Conservation (phyloP, 2,113 vertebrate genomes). For the Ranitomeya imitator region DNA sequence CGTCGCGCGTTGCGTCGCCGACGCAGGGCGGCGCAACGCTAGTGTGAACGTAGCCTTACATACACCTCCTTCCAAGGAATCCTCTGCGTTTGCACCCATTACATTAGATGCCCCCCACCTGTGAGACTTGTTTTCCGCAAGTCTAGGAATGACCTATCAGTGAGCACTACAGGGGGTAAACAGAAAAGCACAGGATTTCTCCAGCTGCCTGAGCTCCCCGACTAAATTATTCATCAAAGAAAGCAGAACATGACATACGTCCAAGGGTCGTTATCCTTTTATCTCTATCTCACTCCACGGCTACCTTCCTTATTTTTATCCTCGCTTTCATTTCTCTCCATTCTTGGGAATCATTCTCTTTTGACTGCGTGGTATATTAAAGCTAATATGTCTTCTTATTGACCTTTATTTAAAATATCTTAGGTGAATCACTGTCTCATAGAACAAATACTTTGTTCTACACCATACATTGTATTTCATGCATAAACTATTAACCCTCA, state of each 20-base stretch:
- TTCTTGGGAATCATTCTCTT: neutral
- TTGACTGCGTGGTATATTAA: conserved; percentile 7
- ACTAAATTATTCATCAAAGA: conserved; percentile 51
- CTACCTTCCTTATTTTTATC: neutral
- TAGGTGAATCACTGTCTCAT: neutral
- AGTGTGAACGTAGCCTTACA: too few species aligned
- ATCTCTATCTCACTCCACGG: neutral
- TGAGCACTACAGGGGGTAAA: conserved; percentile 37
- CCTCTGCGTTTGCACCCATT: conserved; percentile 6
- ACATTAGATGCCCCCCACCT: neutral
- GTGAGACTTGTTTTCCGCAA: neutral
- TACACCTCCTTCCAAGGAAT: neutral
- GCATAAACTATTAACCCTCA: neutral
- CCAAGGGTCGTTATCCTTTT: conserved; percentile 19
- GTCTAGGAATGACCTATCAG: conserved; percentile 41
- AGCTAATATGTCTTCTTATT: conserved; percentile 18
- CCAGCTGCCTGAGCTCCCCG: conserved; percentile 3
- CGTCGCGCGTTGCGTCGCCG: too few species aligned
- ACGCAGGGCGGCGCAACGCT: too few species aligned
- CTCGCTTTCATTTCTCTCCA: neutral
- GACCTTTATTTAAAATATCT: conserved; percentile 15
- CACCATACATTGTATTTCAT: neutral
- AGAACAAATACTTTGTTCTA: neutral
- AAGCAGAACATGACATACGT: conserved; percentile 36
- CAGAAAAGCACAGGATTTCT: neutral